Evolutionary conservation across 2,888 invertebrate species (phyloP).

Genomic region (Euproctis similis): DNA sequence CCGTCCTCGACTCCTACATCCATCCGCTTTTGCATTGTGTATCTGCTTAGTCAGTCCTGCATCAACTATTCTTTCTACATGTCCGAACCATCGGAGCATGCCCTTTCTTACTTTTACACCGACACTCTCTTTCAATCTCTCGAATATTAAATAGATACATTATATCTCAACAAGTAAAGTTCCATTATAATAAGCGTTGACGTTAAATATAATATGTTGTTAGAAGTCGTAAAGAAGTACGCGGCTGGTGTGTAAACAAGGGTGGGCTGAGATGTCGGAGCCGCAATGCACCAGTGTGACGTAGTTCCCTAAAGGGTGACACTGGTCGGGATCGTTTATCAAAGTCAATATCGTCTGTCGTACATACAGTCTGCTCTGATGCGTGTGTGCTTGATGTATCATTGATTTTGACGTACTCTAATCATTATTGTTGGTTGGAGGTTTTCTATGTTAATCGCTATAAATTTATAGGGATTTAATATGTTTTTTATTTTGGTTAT

Average conservation of each 20-base stretch:
- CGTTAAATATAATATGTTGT: conserved; percentile 53
- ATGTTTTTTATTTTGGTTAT: too few relatives aligned
- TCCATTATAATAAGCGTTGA: conserved; percentile 50
- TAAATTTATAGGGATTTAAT: too few relatives aligned
- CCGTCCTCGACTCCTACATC: too few relatives aligned
- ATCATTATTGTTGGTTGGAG: too few relatives aligned
- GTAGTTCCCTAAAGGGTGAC: conserved; percentile 67
- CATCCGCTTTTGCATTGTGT: too few relatives aligned
- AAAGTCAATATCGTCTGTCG: conserved; percentile 73
- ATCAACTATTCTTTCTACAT: too few relatives aligned
- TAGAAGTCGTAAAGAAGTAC: conserved; percentile 67
- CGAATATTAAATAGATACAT: too few relatives aligned
- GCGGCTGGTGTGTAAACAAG: conserved; percentile 63
- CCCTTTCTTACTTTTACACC: too few relatives aligned
- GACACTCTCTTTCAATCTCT: too few relatives aligned
- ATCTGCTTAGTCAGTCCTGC: too few relatives aligned
- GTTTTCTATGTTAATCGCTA: too few relatives aligned
- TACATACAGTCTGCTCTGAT: conserved; percentile 49
- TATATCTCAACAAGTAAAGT: conserved; percentile 57
- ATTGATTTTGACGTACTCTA: conserved; percentile 19
- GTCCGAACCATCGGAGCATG: too few relatives aligned
- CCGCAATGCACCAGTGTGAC: conserved; percentile 74
- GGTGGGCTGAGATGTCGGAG: conserved; percentile 54
- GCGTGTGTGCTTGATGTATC: conserved; percentile 20
- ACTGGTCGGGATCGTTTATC: conserved; percentile 68